phyloP scores from a whole-genome alignment of 2,113 vertebrate genomes.

The Nestor notabilis region DNA sequence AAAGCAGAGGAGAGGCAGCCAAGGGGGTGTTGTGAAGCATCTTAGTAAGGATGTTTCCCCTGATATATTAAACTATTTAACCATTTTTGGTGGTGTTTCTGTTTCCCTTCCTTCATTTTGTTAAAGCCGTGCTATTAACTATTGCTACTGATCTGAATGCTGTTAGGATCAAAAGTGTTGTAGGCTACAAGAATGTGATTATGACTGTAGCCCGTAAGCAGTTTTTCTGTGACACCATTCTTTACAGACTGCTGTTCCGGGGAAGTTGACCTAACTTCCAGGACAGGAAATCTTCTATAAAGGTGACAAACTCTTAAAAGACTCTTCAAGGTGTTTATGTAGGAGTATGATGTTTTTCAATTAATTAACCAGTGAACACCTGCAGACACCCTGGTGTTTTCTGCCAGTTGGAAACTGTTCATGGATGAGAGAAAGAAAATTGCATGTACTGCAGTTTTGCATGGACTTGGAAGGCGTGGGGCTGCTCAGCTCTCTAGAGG shows the following conservation, averaged over 20 bases:
- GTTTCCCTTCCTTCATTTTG: neutral
- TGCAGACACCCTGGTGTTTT: neutral
- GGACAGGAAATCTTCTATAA: neutral
- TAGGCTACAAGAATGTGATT: neutral
- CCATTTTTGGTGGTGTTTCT: neutral
- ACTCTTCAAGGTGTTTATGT: neutral
- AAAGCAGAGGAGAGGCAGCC: neutral
- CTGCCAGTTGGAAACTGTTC: neutral
- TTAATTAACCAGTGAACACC: neutral
- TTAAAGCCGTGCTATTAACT: neutral
- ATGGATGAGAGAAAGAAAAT: neutral
- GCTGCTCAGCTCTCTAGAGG: neutral
- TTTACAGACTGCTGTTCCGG: neutral
- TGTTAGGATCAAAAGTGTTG: neutral
- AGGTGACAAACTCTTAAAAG: neutral
- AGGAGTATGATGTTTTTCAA: neutral
- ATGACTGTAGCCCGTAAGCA: fast-evolving
- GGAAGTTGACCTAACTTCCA: neutral
- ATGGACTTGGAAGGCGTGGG: neutral
- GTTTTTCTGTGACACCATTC: neutral
- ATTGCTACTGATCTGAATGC: neutral
- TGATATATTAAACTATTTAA: neutral
- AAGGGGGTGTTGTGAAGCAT: neutral
- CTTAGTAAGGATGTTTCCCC: neutral
- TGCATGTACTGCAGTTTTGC: neutral